Percentiles rank a stretch among this genome's conserved stretches.
These are phyloP conservation scores for Cladorhizidae sp. DNA, from an alignment of 37 sponge, comb jelly and placozoan genomes.

Conservation along the genomic window DNA sequence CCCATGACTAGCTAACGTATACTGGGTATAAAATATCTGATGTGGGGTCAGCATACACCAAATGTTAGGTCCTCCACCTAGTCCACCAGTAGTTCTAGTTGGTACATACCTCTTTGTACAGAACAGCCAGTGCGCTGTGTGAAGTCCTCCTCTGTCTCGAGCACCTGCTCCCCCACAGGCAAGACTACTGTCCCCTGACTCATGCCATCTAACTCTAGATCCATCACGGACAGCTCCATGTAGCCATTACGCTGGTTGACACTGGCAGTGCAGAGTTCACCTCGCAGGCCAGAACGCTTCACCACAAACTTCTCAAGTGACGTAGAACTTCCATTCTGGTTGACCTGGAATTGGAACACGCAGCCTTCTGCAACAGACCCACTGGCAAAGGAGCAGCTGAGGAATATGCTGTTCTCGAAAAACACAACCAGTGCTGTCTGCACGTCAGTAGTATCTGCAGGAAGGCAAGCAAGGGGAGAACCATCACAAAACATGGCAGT, in stretches of 20 bases:
- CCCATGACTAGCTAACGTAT: too few relatives aligned
- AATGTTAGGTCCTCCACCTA: too few relatives aligned
- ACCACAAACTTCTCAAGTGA: neutral
- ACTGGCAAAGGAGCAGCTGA: conserved; percentile 17
- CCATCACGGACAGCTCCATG: neutral
- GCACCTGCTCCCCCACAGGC: neutral
- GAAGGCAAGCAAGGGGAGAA: too few relatives aligned
- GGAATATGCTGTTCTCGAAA: conserved; percentile 8
- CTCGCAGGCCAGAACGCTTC: neutral
- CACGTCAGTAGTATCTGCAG: conserved; percentile 29
- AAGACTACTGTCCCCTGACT: neutral
- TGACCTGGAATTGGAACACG: neutral
- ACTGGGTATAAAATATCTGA: too few relatives aligned
- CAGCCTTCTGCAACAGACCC: conserved; percentile 5
- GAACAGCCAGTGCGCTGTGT: conserved; percentile 6
- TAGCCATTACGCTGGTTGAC: conserved; percentile 14
- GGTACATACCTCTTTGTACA: neutral
- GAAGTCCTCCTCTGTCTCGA: neutral
- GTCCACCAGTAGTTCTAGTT: too few relatives aligned
- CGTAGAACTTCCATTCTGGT: neutral
- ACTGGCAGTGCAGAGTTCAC: neutral
- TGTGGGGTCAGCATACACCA: too few relatives aligned
- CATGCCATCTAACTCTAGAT: neutral
- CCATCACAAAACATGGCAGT: too few relatives aligned
- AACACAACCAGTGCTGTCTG: conserved; percentile 10